Evolutionary conservation across 2,888 invertebrate species (phyloP), one percentile per base, ranked within the genome.

Genomic region (Herminia tarsipennalis): DNA sequence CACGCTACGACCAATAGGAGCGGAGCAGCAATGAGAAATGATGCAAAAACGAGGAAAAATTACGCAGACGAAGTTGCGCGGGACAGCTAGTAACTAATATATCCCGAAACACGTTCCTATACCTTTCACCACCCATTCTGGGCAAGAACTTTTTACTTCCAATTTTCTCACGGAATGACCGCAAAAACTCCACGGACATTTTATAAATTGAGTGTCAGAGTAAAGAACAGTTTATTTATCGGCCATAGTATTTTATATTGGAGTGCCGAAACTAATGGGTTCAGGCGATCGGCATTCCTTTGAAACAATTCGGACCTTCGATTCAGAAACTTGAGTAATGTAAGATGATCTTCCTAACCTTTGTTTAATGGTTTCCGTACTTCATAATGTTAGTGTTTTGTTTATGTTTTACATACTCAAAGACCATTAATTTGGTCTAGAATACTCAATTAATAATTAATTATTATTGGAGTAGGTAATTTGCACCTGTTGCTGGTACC

Each of bases 221-320:
- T 57, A 66, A 52, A 62, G 59, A 64, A 53, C 65, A 57, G 59
- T 66, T 62, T 67, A 67, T 67, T 66, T 66, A 61, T 57, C 40
- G 56, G 45, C 53, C 46, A 58, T 51, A 56, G 52, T 53, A 49
- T 66, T 66, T 64, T 66, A 66, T 66, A 66, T 60, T 50, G 60
- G 53, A 57, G 47, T 46, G 55, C 54, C 55, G 50, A 60, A 62
- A 64, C 63, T 66, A 72, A 73, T 73, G 68, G 73, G 38, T 57
- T 66, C 45, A 50, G 58, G 66, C 68, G 62, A 64, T 63, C 61
- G 56, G 53, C 63, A 73, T 76, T 73, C 71, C 65, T 66, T 55
- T 49, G 57, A 64, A 73, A 76, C 70, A 68, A 72, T 71, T 71
- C 55, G 42, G 59, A 61, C 62, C 65, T 56, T 52, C 48, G 40